Evolutionary conservation across 2,888 invertebrate genomes (phyloP).

Genomic region (Agapetus fuscipes): DNA sequence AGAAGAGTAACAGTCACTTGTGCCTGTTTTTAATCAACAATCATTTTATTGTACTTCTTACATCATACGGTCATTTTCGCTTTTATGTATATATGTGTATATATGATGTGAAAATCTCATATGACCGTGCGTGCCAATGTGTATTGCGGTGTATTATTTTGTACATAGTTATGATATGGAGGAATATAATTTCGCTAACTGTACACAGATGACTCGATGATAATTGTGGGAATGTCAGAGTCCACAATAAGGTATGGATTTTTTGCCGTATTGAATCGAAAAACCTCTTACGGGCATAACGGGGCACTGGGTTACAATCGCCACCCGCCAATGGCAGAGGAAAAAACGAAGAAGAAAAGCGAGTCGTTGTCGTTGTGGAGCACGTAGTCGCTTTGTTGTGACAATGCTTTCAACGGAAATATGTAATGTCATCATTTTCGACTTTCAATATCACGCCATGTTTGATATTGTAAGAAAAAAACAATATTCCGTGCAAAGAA

Average conservation of each 20-base stretch:
- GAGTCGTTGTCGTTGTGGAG: neutral
- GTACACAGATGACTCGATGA: neutral
- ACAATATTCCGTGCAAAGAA: too few species aligned
- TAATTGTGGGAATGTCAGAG: neutral
- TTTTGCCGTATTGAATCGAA: neutral
- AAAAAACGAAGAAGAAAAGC: neutral
- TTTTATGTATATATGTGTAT: too few species aligned
- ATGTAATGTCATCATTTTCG: neutral
- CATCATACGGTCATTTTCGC: too few species aligned
- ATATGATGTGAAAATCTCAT: too few species aligned
- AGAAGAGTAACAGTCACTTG: too few species aligned
- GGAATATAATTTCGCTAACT: neutral
- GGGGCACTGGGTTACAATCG: neutral
- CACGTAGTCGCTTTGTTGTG: neutral
- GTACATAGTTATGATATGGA: neutral
- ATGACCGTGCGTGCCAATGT: neutral
- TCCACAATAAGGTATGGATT: neutral
- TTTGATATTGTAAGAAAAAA: too few species aligned
- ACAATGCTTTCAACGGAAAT: neutral
- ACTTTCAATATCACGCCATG: too few species aligned
- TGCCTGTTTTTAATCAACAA: too few species aligned
- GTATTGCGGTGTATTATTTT: neutral
- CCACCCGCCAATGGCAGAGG: neutral
- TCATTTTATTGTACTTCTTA: too few species aligned
- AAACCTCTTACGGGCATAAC: neutral